Conservation (phyloP, 2,113 vertebrate genomes). For the Theristicus caerulescens region DNA sequence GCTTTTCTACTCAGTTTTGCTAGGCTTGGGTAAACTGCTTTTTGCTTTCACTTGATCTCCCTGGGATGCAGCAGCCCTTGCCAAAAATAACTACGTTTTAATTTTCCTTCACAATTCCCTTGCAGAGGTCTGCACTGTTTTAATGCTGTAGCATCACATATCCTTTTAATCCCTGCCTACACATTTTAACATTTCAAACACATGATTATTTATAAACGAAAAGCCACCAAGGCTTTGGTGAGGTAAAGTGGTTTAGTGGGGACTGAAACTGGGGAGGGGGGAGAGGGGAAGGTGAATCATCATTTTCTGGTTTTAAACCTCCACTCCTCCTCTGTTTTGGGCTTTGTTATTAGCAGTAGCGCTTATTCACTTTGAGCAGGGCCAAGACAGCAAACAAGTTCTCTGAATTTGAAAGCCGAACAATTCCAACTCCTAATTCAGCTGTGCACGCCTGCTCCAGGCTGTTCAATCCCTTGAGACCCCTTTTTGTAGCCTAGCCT, state of each 20-base stretch:
- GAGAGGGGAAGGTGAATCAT: conserved; percentile 17
- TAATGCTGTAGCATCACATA: conserved; percentile 26
- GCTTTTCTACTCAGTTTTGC: background rate
- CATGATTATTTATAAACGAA: conserved; percentile 44
- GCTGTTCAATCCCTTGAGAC: conserved; percentile 16
- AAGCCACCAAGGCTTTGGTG: conserved; percentile 8
- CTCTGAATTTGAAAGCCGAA: conserved; percentile 37
- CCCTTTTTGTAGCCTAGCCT: conserved; percentile 1
- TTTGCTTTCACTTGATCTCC: conserved; percentile 22
- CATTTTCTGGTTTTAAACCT: conserved; percentile 39
- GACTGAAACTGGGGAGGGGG: background rate
- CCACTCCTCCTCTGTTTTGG: background rate
- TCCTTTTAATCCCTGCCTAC: conserved; percentile 43
- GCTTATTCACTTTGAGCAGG: background rate
- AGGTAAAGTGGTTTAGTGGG: conserved; percentile 9
- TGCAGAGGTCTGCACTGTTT: conserved; percentile 27
- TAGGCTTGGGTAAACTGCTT: background rate
- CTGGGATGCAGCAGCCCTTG: background rate
- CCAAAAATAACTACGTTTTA: conserved; percentile 37
- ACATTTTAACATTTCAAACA: conserved; percentile 56
- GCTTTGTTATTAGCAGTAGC: conserved; percentile 35
- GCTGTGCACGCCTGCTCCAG: background rate
- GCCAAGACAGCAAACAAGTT: conserved; percentile 35
- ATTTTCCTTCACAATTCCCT: conserved; percentile 40
- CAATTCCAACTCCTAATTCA: conserved; percentile 28